Evolutionary conservation across 2,888 invertebrate species (phyloP).

Genomic region (Noctuana brunneofusca): DNA sequence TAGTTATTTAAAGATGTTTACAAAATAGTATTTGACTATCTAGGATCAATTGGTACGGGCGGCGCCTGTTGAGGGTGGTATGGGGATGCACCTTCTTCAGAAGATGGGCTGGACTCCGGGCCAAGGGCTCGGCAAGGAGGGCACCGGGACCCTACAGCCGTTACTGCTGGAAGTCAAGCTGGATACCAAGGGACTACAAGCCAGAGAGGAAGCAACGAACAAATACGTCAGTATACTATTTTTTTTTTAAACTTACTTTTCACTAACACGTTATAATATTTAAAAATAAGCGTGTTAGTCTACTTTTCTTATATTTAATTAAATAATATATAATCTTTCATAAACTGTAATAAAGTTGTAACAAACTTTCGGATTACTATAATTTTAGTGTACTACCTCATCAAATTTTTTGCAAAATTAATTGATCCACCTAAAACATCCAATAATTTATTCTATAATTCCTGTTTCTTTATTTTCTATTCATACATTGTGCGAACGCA

Average conservation of each 20-base stretch:
- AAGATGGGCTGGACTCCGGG: conserved; percentile 99
- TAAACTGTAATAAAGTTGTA: too few species aligned
- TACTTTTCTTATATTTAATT: too few species aligned
- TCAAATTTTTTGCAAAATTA: too few species aligned
- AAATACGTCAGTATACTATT: conserved; percentile 19
- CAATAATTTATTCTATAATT: too few species aligned
- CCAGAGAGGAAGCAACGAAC: conserved; percentile 85
- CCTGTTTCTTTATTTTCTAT: too few species aligned
- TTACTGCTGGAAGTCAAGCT: conserved; percentile 96
- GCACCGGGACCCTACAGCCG: conserved; percentile 95
- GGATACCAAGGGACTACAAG: conserved; percentile 94
- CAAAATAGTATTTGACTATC: conserved; percentile 39
- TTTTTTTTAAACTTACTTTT: background rate
- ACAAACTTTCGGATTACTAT: too few species aligned
- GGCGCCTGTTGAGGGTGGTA: conserved; percentile 95
- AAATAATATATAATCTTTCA: too few species aligned
- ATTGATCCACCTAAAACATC: too few species aligned
- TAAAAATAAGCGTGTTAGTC: background rate
- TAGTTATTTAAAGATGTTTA: background rate
- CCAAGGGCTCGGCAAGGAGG: conserved; percentile 97
- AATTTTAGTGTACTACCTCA: too few species aligned
- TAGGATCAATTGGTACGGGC: conserved; percentile 96
- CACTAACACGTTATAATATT: background rate
- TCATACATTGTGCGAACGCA: too few species aligned
- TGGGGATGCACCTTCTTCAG: conserved; percentile 97